Percentiles rank a stretch among this genome's conserved stretches.
phyloP scores from a whole-genome alignment of 2,113 vertebrate genomes.

The Mirounga angustirostris region DNA sequence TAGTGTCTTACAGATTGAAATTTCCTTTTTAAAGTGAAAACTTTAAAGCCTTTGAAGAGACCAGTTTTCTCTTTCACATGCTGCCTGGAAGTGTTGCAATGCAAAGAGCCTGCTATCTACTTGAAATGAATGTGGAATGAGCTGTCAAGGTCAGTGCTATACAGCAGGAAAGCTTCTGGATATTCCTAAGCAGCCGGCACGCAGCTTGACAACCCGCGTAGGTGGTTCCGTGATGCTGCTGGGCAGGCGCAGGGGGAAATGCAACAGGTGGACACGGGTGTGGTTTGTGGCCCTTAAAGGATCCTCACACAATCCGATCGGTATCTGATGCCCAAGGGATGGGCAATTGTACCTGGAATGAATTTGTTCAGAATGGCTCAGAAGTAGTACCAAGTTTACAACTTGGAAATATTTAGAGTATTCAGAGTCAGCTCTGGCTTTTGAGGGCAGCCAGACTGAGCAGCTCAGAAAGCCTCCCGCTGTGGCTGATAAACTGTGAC shows the following conservation, averaged over 20 bases:
- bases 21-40: conserved; percentile 7
- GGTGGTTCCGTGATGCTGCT: neutral
- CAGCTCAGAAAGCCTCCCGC: neutral
- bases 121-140: neutral
- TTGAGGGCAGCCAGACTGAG: neutral
- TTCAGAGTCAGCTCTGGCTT: neutral
- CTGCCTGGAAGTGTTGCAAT: neutral
- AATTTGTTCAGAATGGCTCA: neutral
- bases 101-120: neutral
- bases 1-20: neutral
- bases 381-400: neutral
- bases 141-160: neutral
- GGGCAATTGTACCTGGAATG: neutral
- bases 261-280: neutral
- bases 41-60: neutral
- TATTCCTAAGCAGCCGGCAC: rapidly evolving
- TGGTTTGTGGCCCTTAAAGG: neutral
- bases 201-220: rapidly evolving
- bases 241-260: neutral
- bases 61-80: neutral
- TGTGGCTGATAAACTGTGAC: neutral
- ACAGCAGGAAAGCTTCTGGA: neutral
- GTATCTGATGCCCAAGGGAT: rapidly evolving
- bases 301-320: neutral
- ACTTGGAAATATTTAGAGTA: neutral